Evolutionary conservation across 2,888 invertebrate species (phyloP), one percentile per base, ranked within the genome.

Genomic region (Acrocyrtus sp.): DNA sequence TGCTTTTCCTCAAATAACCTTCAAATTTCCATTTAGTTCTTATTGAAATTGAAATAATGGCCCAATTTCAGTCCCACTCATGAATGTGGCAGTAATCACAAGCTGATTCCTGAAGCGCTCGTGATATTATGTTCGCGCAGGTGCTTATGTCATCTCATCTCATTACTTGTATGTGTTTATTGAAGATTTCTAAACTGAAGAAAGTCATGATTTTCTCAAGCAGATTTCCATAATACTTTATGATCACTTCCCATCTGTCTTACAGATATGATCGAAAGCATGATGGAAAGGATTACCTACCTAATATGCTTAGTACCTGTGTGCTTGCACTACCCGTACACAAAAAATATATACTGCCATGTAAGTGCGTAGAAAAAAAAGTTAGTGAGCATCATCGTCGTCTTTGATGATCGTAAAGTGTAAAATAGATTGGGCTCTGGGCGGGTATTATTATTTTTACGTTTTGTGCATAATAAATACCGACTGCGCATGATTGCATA

Each of bases 51-150:
- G n/a, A n/a, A n/a, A n/a, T n/a, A n/a, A n/a, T n/a, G n/a, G n/a
- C n/a, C n/a, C n/a, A n/a, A n/a, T n/a, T n/a, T n/a, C n/a, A n/a
- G n/a, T n/a, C n/a, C n/a, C 48, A 47, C 10, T 57, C 57, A 61
- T 34, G 45, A 48, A 26, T 43, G 34, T 45, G 27, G n/a, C n/a
- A n/a, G n/a, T n/a, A n/a, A 60, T 61, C 29, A 50, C 22, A 48
- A 29, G 34, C 29, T 48, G 26, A 12, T 15, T 26, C 27, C 27
- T 17, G 34, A 27, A 2, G 8, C 50, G 51, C 41, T 67, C 67
- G 67, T 67, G 67, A 67, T 57, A 50, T 51, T 58, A 58, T 50
- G 57, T 67, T 54, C 67, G 67, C 51, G 58, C 58, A 58, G 58
- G 58, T 67, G 58, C 67, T 67, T 67, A 67, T 17, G 12, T 10